phyloP scores from a whole-genome alignment of 2,888 invertebrate genomes.

The Folsomia candida region DNA sequence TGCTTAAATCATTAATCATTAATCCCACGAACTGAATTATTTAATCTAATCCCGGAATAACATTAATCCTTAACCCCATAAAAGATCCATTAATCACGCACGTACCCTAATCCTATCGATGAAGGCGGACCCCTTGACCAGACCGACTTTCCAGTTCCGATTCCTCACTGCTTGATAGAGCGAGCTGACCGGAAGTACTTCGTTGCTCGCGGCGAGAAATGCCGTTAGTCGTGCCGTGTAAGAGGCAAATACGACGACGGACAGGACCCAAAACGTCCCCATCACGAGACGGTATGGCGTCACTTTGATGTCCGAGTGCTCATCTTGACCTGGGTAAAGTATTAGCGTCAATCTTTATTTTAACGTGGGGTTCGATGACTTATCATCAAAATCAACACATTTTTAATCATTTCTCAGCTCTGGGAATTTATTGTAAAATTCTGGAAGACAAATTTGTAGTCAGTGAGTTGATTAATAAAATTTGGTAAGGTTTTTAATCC shows the following conservation, averaged over 20 bases:
- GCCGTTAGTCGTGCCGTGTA: conserved; percentile 47
- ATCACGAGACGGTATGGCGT: conserved; percentile 43
- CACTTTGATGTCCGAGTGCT: conserved; percentile 36
- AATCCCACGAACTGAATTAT: no score
- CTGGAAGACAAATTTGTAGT: no score
- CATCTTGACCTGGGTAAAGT: conserved; percentile 35
- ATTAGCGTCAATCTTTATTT: no score
- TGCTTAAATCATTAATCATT: no score
- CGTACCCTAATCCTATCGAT: conserved; percentile 45
- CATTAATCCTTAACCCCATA: no score
- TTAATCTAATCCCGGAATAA: no score
- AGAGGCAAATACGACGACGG: conserved; percentile 43
- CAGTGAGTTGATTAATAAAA: no score
- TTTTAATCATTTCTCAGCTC: no score
- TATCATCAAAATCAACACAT: no score
- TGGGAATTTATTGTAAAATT: no score
- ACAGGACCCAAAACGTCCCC: conserved; percentile 46
- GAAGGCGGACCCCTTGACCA: conserved; percentile 43
- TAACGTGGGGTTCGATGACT: background rate
- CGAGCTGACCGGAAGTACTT: conserved; percentile 40
- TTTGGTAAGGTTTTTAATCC: no score
- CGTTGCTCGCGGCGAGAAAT: conserved; percentile 43
- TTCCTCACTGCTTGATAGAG: conserved; percentile 41
- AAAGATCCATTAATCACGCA: no score
- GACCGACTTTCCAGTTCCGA: conserved; percentile 43